Evolutionary conservation across 2,888 invertebrate species (phyloP).

Genomic region (Congeria kusceri): DNA sequence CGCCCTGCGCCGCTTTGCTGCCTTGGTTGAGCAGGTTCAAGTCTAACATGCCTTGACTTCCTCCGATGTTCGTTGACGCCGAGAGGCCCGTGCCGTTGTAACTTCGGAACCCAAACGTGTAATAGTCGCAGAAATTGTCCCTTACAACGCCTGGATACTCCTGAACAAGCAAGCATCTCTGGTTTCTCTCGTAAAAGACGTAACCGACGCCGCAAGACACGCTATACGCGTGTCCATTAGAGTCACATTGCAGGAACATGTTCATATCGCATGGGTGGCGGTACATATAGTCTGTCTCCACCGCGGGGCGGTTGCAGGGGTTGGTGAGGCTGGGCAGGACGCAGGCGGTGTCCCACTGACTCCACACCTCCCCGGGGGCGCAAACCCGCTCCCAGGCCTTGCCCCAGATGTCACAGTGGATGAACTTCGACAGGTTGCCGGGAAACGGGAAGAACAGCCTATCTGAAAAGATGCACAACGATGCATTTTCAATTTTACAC

Average conservation of each 20-base stretch:
- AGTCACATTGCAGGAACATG: slow-evolving; percentile 43
- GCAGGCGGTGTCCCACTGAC: slow-evolving; percentile 49
- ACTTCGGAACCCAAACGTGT: slow-evolving; percentile 42
- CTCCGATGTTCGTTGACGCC: not conserved
- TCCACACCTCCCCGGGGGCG: slow-evolving; percentile 58
- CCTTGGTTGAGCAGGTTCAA: not conserved
- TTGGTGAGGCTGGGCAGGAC: slow-evolving; percentile 44
- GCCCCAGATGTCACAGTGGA: slow-evolving; percentile 64
- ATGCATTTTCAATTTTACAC: too few species aligned
- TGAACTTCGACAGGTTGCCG: slow-evolving; percentile 53
- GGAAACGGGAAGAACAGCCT: slow-evolving; percentile 58
- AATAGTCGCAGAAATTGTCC: slow-evolving; percentile 39
- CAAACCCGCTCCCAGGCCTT: slow-evolving; percentile 59
- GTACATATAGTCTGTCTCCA: slow-evolving; percentile 40
- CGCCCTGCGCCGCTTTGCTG: not conserved
- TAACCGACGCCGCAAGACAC: slow-evolving; percentile 8
- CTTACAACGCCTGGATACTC: slow-evolving; percentile 5
- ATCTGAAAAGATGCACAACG: slow-evolving; percentile 51
- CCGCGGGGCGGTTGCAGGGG: slow-evolving; percentile 45
- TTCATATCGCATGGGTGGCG: slow-evolving; percentile 52
- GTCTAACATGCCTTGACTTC: slow-evolving; percentile 6
- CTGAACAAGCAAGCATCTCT: slow-evolving; percentile 27
- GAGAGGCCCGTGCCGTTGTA: not conserved
- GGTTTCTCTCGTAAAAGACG: slow-evolving; percentile 31
- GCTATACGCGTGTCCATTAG: slow-evolving; percentile 24